Base-by-base conservation (phyloP, 2,888 invertebrate genomes). In the Drosophila robusta region DNA sequence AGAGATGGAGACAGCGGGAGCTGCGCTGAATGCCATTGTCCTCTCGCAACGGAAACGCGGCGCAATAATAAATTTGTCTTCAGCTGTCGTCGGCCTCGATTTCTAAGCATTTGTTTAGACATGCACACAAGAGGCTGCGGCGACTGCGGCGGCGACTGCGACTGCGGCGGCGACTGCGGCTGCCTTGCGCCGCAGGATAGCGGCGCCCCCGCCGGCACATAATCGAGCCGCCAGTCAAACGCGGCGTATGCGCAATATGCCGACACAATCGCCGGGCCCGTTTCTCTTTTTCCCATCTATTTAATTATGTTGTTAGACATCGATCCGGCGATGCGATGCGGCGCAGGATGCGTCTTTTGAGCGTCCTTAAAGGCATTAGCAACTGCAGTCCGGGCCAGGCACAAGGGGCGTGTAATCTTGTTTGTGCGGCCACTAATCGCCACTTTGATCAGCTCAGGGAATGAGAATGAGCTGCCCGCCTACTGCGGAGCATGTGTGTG, bases 81-180 rank as follows among this genome's bases (percentile, higher is more conserved):
- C 83, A 83, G 82, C 83, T 83, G 82, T 83, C 82, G 75, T 78
- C 75, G 78, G 71, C 77, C 83, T 79, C 75, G 72, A 85, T 85
- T 82, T 74, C 80, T 84, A 80, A 80, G 83, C 85, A 83, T 82
- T 83, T 83, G 85, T 82, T 83, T 85, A 76, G 85, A 82, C 84
- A 84, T 78, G 70, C 70, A 78, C 70, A 68, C 56, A 67, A 62
- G 29, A 51, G 56, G 18, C 46, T 42, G 16, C 36, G 36, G 26
- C 18, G 56, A 14, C 46, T 42, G 16, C 36, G 36, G 26, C 18
- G 18, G 18, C 18, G 18, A 18, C 26, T 7, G 24, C 39, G n/a
- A 26, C 45, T 7, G n/a, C 29, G 26, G 29, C 24, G 3, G n/a
- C 24, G 36, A 34, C 8, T 4, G 18, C 29, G 36, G 73, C 50